Evolutionary conservation across 2,888 invertebrate species (phyloP).

Genomic region (Meteorus colon): DNA sequence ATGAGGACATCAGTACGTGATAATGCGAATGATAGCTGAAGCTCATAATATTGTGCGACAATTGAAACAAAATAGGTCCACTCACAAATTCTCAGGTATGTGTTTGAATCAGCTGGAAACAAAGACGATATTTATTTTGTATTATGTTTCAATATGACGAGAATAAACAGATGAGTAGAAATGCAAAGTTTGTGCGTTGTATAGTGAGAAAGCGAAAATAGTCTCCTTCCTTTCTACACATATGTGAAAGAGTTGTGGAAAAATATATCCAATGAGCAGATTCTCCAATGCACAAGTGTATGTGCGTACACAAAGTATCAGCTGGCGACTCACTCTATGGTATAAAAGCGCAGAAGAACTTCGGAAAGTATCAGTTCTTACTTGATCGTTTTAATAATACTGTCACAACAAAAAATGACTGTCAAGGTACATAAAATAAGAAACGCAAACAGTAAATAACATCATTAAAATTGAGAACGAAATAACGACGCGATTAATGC

Average conservation of each 20-base stretch:
- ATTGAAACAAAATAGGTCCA: background rate
- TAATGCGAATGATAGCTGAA: background rate
- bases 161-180: background rate
- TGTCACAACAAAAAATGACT: conserved; percentile 61
- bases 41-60: background rate
- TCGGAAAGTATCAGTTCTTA: conserved; percentile 69
- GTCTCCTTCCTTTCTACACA: background rate
- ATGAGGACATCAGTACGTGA: background rate
- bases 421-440: conserved; percentile 62
- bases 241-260: conserved; percentile 23
- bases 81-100: background rate
- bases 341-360: conserved; percentile 68
- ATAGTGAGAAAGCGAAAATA: conserved; percentile 9
- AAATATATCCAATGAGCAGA: conserved; percentile 24
- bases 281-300: conserved; percentile 44
- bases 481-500: background rate
- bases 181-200: background rate
- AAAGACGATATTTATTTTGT: background rate
- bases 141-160: background rate
- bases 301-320: conserved; percentile 53
- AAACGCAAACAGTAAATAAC: background rate
- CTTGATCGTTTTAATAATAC: conserved; percentile 62
- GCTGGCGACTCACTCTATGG: conserved; percentile 39
- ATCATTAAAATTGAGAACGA: background rate
- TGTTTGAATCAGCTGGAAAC: no score